These are phyloP conservation scores for Cephalopachus bancanus DNA, from an alignment of 2,797 vertebrate genomes.

Conservation along the genomic window DNA sequence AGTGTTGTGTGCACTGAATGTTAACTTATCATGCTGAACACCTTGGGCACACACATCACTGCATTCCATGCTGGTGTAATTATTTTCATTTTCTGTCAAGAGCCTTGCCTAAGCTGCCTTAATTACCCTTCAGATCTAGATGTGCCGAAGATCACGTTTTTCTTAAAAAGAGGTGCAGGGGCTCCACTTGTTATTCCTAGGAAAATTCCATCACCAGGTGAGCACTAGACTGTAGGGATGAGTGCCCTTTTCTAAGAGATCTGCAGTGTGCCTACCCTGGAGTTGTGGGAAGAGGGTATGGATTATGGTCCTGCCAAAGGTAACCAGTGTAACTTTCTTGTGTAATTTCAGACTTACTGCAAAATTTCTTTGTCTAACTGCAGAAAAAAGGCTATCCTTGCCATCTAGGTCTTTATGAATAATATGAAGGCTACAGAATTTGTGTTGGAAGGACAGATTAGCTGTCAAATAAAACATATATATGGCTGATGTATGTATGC, in stretches of 20 bases:
- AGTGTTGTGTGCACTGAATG: background rate
- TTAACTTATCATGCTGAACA: background rate
- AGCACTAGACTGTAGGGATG: background rate
- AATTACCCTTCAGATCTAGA: background rate
- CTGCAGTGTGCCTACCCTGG: background rate
- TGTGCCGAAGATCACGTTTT: background rate
- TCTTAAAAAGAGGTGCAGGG: background rate
- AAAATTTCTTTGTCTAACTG: background rate
- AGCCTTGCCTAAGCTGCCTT: background rate
- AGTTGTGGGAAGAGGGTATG: background rate
- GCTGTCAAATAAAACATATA: background rate
- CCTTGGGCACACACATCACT: background rate
- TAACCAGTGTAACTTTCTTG: background rate
- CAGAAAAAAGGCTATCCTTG: background rate
- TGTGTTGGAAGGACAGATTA: background rate
- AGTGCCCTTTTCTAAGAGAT: background rate
- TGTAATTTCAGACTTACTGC: background rate
- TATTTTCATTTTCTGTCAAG: slow-evolving; percentile 38
- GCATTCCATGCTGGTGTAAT: background rate
- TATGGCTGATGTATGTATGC: background rate
- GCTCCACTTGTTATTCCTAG: background rate
- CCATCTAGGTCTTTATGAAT: background rate
- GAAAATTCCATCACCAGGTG: background rate
- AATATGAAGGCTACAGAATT: background rate
- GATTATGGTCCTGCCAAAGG: background rate